Percentiles rank a stretch among this genome's conserved stretches.
Evolutionary conservation across 1,140 invertebrate species (phyloP).

Genomic region (Cecropterus lyciades): DNA sequence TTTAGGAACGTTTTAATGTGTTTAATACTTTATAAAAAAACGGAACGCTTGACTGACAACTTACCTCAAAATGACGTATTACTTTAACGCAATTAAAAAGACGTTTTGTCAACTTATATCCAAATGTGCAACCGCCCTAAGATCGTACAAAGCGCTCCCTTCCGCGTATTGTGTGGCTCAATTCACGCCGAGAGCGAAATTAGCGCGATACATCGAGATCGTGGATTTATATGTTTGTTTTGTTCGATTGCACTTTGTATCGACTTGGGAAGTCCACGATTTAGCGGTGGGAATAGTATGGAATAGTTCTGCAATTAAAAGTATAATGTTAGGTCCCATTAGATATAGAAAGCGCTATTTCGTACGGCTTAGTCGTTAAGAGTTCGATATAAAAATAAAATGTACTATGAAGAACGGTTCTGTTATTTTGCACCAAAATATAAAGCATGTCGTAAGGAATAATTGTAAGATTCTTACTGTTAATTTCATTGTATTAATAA

Average conservation of each 20-base stretch:
- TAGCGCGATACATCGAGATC: slow-evolving; percentile 45
- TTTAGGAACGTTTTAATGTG: no score
- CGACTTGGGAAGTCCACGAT: slow-evolving; percentile 55
- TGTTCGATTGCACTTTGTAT: slow-evolving; percentile 44
- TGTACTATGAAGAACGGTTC: no score
- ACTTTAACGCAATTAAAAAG: no score
- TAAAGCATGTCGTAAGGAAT: no score
- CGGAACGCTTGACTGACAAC: no score
- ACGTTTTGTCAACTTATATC: neutral
- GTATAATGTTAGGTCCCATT: slow-evolving; percentile 7
- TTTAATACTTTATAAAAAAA: no score
- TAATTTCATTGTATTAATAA: no score
- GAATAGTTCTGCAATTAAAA: slow-evolving; percentile 32
- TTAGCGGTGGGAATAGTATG: slow-evolving; percentile 37
- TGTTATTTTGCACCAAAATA: no score
- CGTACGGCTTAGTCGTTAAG: neutral
- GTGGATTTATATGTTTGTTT: slow-evolving; percentile 53
- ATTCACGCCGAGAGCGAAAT: slow-evolving; percentile 57
- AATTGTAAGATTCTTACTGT: no score
- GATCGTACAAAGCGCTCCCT: slow-evolving; percentile 43
- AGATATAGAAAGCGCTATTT: neutral
- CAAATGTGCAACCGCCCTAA: slow-evolving; percentile 11
- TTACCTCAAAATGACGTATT: no score
- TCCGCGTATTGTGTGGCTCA: slow-evolving; percentile 58
- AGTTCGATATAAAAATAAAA: no score